These are phyloP conservation scores for Didymodactylos carnosus DNA, from an alignment of 2,888 invertebrate species.

Conservation along the genomic window DNA sequence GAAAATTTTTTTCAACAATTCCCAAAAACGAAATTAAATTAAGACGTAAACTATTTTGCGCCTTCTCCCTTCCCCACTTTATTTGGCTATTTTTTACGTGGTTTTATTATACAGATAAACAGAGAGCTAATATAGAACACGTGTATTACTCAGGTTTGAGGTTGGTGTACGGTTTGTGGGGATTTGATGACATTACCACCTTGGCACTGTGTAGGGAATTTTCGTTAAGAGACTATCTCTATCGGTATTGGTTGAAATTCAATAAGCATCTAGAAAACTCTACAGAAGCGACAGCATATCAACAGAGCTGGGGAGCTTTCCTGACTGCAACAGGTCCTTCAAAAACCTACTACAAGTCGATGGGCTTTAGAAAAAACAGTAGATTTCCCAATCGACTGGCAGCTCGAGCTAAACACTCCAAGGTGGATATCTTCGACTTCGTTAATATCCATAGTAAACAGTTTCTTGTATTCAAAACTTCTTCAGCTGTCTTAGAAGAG, in stretches of 20 bases:
- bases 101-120: not conserved
- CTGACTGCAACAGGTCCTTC: not conserved
- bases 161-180: not conserved
- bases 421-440: too few relatives aligned
- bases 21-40: too few relatives aligned
- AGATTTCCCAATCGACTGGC: not conserved
- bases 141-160: not conserved
- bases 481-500: too few relatives aligned
- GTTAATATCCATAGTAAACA: too few relatives aligned
- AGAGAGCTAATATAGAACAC: not conserved
- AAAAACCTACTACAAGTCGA: not conserved
- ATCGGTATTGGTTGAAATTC: not conserved
- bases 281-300: not conserved
- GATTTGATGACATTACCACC: not conserved
- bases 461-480: too few relatives aligned
- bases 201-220: not conserved
- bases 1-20: too few relatives aligned
- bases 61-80: not conserved
- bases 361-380: not conserved
- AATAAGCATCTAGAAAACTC: not conserved
- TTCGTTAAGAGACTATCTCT: not conserved
- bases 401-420: not conserved
- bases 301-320: not conserved
- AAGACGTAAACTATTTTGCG: not conserved
- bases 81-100: not conserved